Conservation (phyloP, 2,888 invertebrate genomes). For the Hirtodrosophila histrioides region DNA sequence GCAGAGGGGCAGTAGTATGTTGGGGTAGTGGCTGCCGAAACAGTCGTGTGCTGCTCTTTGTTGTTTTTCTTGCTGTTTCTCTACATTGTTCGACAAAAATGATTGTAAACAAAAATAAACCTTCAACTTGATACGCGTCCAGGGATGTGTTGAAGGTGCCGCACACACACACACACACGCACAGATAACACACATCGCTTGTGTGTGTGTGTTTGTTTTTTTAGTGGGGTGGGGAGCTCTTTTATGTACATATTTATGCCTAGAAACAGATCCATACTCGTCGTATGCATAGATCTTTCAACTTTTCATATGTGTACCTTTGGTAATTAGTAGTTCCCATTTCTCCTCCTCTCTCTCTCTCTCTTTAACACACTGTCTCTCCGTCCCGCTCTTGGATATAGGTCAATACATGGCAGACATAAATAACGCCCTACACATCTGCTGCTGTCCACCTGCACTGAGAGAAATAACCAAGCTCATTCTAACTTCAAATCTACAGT, state of each 20-base stretch:
- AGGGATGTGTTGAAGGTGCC: conserved; percentile 80
- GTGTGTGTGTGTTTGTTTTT: neutral
- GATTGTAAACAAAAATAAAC: conserved; percentile 82
- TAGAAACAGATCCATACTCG: conserved; percentile 2
- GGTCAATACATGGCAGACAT: conserved; percentile 63
- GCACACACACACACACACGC: conserved; percentile 33
- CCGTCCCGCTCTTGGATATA: conserved; percentile 36
- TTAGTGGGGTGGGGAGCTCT: no score
- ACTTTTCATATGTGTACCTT: conserved; percentile 31
- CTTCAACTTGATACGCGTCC: conserved; percentile 82
- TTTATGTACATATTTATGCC: neutral
- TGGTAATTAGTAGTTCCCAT: conserved; percentile 25
- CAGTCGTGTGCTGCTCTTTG: conserved; percentile 39
- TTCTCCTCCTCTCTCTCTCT: neutral
- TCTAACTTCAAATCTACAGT: no score
- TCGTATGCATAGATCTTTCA: conserved; percentile 23
- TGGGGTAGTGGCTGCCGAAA: conserved; percentile 44
- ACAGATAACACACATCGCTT: conserved; percentile 21
- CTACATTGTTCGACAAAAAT: conserved; percentile 22
- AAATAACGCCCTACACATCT: conserved; percentile 58
- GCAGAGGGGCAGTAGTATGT: neutral
- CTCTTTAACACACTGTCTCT: neutral
- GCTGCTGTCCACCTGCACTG: conserved; percentile 27
- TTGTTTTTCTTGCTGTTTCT: conserved; percentile 5
- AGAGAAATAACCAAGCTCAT: conserved; percentile 7